phyloP scores from a whole-genome alignment of 2,113 vertebrate genomes.

The Nycticryphes semicollaris region DNA sequence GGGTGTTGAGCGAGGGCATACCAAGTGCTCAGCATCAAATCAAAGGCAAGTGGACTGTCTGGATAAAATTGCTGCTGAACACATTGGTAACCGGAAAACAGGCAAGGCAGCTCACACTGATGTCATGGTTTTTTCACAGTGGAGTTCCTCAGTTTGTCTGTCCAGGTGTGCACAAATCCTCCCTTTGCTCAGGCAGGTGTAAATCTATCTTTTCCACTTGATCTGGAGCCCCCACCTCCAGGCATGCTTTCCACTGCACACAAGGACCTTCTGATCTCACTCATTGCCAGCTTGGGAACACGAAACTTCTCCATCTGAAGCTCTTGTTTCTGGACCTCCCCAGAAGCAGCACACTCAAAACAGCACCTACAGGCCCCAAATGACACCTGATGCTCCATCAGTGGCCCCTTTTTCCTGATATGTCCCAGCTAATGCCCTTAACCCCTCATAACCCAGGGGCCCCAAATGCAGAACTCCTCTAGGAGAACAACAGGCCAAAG shows the following conservation, averaged over 20 bases:
- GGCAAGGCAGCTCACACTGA: background rate
- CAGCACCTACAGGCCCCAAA: background rate
- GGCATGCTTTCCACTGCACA: accelerated
- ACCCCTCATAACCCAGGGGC: background rate
- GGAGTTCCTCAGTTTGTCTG: background rate
- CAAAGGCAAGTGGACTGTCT: background rate
- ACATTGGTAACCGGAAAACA: accelerated
- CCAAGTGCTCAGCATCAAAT: background rate
- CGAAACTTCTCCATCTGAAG: background rate
- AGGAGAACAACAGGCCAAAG: background rate
- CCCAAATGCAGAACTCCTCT: background rate
- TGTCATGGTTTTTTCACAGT: background rate
- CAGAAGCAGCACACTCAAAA: background rate
- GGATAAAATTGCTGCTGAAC: background rate
- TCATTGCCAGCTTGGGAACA: background rate
- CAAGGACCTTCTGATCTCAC: background rate
- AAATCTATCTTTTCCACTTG: background rate
- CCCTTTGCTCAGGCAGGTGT: background rate
- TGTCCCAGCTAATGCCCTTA: background rate
- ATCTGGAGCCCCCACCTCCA: background rate
- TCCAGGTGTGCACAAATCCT: background rate
- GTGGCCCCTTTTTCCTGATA: accelerated
- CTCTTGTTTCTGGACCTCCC: background rate
- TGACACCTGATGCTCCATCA: background rate
- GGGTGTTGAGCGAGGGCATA: background rate